Evolutionary conservation across 2,888 invertebrate species (phyloP).

Genomic region (Pyrrhia umbra): DNA sequence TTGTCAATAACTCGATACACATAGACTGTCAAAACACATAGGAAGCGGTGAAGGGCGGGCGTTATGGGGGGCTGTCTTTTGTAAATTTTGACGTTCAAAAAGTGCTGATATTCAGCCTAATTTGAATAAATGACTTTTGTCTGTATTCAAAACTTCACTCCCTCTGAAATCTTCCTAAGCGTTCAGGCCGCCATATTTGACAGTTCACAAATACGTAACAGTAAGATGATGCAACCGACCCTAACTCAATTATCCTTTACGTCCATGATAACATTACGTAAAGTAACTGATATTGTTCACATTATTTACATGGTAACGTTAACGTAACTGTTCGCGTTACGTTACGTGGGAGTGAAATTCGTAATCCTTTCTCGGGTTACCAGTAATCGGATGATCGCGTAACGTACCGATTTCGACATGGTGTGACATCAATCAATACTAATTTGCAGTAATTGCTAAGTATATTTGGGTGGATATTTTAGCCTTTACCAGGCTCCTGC

Average conservation of each 20-base stretch:
- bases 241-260: not conserved
- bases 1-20: too few relatives aligned
- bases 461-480: not conserved
- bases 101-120: too few relatives aligned
- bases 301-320: constrained; percentile 4
- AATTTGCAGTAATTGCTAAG: not conserved
- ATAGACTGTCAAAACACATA: too few relatives aligned
- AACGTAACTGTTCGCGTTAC: not conserved
- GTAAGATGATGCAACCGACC: too few relatives aligned
- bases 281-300: not conserved
- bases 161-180: not conserved
- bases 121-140: too few relatives aligned
- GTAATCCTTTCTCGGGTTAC: constrained; percentile 38
- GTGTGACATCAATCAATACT: constrained; percentile 24
- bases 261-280: not conserved
- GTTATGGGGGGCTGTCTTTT: too few relatives aligned
- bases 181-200: not conserved
- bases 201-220: not conserved
- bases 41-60: too few relatives aligned
- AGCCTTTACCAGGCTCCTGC: too few relatives aligned
- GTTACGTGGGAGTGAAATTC: constrained; percentile 22
- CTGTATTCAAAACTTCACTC: too few relatives aligned
- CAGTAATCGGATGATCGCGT: constrained; percentile 44
- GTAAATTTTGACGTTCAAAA: too few relatives aligned
- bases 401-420: constrained; percentile 6